Base-by-base conservation (phyloP, 2,888 invertebrate genomes). In the Folsomia candida region DNA sequence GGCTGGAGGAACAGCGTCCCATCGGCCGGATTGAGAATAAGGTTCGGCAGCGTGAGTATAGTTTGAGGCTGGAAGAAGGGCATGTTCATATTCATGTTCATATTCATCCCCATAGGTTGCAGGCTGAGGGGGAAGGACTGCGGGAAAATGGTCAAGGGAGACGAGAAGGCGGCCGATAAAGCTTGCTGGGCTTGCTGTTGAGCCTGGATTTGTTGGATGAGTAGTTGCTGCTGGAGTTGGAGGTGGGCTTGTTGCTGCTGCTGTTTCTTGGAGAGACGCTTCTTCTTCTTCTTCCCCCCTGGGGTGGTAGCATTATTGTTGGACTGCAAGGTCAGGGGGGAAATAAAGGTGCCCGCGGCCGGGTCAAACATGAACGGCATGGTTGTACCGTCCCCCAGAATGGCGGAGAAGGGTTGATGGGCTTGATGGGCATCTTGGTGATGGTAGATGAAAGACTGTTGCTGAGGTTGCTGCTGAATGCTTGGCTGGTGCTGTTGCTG, bases 221-320 rank as follows among this genome's bases (percentile, higher is more conserved):
- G 61, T 25, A 79, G 71, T 57, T 78, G 80, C 58, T 80, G 79
- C 64, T 80, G 81, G 6, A 76, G 78, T 25, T 82, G 83, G 37
- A 82, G 70, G 24, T 81, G 76, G 25, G 82, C 81, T 68, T 82
- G 81, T 22, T 82, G 80, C 62, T 80, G 81, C 51, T 81, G 80
- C 61, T 83, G 78, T 61, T 83, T 82, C 28, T 82, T 79, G 28
- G 73, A 76, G 58, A 74, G 47, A 25, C 75, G 65, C 68, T 78
- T 78, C 75, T 80, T 79, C 68, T 79, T 80, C 60, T 80, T 80
- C 69, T 77, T 77, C 20, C 68, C 58, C 4, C 76, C 79, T 47
- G 47, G 14, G 47, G 47, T 14, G 9, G 47, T 14, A 62, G 76
- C 79, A 65, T 75, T 78, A 9, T 76, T 69, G 37, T 28, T 67